Evolutionary conservation across 2,797 vertebrate genomes (phyloP).

Genomic region (Malurus leucopterus): DNA sequence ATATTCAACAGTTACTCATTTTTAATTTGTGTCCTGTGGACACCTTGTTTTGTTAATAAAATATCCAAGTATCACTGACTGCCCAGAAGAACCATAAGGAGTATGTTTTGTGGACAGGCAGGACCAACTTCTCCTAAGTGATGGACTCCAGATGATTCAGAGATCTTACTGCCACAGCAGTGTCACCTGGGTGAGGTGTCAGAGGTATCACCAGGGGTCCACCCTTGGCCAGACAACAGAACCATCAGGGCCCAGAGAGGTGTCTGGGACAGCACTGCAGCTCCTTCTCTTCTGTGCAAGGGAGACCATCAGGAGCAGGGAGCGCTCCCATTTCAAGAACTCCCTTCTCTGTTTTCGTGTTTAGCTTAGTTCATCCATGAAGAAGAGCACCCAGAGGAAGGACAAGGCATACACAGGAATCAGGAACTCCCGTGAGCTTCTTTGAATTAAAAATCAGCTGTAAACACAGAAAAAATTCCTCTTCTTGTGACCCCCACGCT

Average conservation of each 20-base stretch:
- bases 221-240: neutral
- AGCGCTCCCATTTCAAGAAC: neutral
- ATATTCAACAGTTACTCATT: too few species aligned
- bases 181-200: neutral
- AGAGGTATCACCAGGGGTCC: neutral
- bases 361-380: neutral
- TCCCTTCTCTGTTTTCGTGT: neutral
- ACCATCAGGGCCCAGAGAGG: neutral
- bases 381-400: neutral
- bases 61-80: neutral
- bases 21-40: too few species aligned
- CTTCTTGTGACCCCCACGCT: neutral
- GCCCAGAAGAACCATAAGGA: neutral
- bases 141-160: neutral
- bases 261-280: neutral
- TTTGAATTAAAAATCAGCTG: neutral
- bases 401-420: neutral
- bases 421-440: neutral
- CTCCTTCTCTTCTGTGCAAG: neutral
- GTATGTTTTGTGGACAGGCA: neutral
- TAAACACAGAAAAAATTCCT: neutral
- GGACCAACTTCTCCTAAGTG: neutral
- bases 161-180: neutral
- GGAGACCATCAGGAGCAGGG: neutral
- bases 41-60: neutral